Percentiles rank a stretch among this genome's conserved stretches.
These are phyloP conservation scores for Prunella himalayana DNA, from an alignment of 2,113 vertebrate species.

Conservation along the genomic window DNA sequence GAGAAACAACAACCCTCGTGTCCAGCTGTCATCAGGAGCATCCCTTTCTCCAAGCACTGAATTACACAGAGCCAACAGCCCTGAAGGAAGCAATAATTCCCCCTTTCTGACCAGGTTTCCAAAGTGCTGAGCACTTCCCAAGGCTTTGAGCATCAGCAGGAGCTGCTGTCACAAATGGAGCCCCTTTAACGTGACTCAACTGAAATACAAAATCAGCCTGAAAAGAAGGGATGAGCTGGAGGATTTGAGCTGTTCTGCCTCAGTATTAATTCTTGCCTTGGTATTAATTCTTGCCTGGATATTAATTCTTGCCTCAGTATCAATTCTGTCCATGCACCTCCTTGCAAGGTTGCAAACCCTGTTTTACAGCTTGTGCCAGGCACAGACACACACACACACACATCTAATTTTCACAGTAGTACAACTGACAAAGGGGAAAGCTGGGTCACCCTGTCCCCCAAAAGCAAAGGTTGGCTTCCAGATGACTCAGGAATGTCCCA, in stretches of 20 bases:
- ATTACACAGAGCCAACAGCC: neutral
- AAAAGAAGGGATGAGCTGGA: neutral
- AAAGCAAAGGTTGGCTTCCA: neutral
- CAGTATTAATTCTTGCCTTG: neutral
- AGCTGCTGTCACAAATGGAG: neutral
- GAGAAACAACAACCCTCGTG: rapidly evolving
- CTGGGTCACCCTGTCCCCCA: neutral
- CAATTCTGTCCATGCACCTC: neutral
- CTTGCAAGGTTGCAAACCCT: neutral
- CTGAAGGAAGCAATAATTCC: neutral
- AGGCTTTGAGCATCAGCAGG: neutral
- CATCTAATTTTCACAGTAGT: neutral
- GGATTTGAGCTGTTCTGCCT: neutral
- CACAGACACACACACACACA: neutral
- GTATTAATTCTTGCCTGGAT: neutral
- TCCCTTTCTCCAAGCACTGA: neutral
- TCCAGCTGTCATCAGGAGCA: neutral
- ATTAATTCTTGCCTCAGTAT: neutral
- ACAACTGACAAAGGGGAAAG: neutral
- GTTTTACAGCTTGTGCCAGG: neutral
- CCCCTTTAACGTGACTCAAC: neutral
- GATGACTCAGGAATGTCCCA: conserved; percentile 37
- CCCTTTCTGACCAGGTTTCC: neutral
- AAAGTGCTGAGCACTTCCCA: neutral
- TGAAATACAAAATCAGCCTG: neutral